phyloP scores from a whole-genome alignment of 2,888 invertebrate species.

The Tetramorium bicarinatum region DNA sequence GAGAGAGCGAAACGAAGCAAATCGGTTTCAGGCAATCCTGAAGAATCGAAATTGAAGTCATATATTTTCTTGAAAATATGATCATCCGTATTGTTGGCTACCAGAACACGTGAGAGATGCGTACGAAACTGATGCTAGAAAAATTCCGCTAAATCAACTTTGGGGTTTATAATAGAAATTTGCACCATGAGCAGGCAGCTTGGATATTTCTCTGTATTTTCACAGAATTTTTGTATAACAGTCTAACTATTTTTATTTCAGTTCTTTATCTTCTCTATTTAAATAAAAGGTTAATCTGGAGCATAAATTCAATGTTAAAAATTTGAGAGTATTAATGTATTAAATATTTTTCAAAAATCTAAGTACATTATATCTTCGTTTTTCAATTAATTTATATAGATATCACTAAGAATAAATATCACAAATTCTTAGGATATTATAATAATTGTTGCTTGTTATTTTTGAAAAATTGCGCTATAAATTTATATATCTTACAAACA shows the following conservation, averaged over 20 bases:
- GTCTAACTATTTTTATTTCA: background rate
- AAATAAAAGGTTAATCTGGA: background rate
- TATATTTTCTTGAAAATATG: constrained; percentile 55
- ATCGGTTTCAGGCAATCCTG: constrained; percentile 54
- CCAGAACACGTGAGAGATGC: constrained; percentile 27
- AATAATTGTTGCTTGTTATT: background rate
- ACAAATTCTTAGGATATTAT: background rate
- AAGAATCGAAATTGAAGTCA: constrained; percentile 54
- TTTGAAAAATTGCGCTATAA: background rate
- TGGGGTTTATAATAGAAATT: constrained; percentile 2
- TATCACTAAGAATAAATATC: background rate
- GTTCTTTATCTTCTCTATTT: background rate
- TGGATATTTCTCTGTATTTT: constrained; percentile 2
- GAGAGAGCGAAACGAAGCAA: constrained; percentile 52
- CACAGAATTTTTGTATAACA: background rate
- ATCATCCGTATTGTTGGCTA: constrained; percentile 41
- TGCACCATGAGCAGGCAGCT: background rate
- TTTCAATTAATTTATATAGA: background rate
- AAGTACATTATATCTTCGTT: background rate
- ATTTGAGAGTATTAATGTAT: background rate
- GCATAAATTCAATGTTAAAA: background rate
- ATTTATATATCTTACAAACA: background rate
- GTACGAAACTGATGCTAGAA: background rate
- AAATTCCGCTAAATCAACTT: background rate
- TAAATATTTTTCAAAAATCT: background rate